phyloP scores from a whole-genome alignment of 1,140 invertebrate genomes.

The Aporrectodea caliginosa region DNA sequence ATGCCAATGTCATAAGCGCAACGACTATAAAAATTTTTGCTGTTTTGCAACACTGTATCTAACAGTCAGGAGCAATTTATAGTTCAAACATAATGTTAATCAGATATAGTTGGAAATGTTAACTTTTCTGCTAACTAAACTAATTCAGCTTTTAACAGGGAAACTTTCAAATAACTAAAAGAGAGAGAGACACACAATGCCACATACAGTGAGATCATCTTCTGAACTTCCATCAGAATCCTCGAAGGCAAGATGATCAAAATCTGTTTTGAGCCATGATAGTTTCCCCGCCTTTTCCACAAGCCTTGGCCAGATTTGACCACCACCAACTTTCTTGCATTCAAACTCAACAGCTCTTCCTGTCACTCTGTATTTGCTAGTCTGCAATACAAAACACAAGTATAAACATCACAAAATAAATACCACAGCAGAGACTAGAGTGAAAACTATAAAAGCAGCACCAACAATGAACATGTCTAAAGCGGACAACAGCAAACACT shows the following conservation, averaged over 20 bases:
- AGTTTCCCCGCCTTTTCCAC: slow-evolving; percentile 73
- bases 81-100: no score
- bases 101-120: no score
- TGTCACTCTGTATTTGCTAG: slow-evolving; percentile 62
- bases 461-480: background rate
- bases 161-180: background rate
- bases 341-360: slow-evolving; percentile 74
- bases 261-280: slow-evolving; percentile 85
- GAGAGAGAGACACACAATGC: background rate
- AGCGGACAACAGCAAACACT: no score
- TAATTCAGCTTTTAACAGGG: no score
- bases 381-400: slow-evolving; percentile 46
- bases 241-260: slow-evolving; percentile 72
- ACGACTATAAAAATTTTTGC: no score
- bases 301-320: slow-evolving; percentile 77
- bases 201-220: slow-evolving; percentile 42
- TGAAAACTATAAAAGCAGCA: background rate
- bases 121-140: no score
- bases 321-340: slow-evolving; percentile 65
- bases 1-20: no score
- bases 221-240: slow-evolving; percentile 60
- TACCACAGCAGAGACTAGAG: background rate
- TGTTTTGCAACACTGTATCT: no score
- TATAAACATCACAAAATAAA: background rate
- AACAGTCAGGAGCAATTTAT: no score